Base-by-base conservation (phyloP, 2,113 vertebrate species). In the Colius striatus region DNA sequence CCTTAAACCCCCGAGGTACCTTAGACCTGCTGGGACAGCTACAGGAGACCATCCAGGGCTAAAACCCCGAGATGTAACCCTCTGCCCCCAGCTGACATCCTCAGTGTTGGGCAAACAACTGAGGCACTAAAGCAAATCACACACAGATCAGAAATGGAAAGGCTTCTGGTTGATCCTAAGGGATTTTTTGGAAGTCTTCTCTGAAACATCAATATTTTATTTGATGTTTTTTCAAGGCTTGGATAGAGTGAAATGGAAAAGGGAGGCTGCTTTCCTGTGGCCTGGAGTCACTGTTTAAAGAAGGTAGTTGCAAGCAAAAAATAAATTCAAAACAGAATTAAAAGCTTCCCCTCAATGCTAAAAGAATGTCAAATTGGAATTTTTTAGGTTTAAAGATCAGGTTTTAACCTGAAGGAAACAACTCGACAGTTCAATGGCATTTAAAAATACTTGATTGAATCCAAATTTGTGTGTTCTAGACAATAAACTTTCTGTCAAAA, bases 31-130 rank as follows among this genome's bases (percentile, higher is more conserved):
- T 72, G 71, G 48, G 62, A 55, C 8, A 34, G 43, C 38, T 30
- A 2, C 45, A 10, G 70, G 55, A 50, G 30, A 57, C 17, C 22
- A 11, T 26, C 30, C 27, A 2, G 16, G 60, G 7, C 1, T n/a
- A 0, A 1, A n/a, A 54, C 7, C 10, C 5, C 2, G 55, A 16
- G 23, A 16, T 6, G 21, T 0, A 84, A 14, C 32, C 53, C 36
- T 32, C 53, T 73, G 54, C 62, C 82, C 45, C n/a, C 27, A 21
- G 17, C 9, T 38, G 6, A 7, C n/a, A 67, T 23, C 27, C 68
- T 38, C 45, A 16, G 45, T 4, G 1, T 34, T 5, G 26, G 19
- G 41, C 50, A 63, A 48, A 65, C 11, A 63, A 48, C 6, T 9
- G 1, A 17, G 5, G 36, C 26, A 4, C 41, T 61, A 17, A 55